These are phyloP conservation scores for Ormyrus nitidulus DNA, from an alignment of 2,888 invertebrate genomes.

Conservation along the genomic window DNA sequence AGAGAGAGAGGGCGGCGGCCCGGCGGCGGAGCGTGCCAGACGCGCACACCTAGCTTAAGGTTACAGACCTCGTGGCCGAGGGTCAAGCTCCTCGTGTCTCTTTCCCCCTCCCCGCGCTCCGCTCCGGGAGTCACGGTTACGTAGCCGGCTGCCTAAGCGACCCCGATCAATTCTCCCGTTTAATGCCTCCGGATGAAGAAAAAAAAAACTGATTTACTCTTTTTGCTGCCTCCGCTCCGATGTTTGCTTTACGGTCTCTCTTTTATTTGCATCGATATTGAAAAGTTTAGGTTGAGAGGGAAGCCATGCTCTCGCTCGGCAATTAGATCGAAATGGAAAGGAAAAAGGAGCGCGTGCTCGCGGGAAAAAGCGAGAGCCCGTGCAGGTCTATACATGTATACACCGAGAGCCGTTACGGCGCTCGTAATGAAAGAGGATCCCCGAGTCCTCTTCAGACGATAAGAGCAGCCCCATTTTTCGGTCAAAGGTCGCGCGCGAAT, in stretches of 20 bases:
- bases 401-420: conserved; percentile 17
- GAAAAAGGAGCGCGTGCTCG: not conserved
- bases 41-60: conserved; percentile 59
- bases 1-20: conserved; percentile 1
- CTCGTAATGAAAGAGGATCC: conserved; percentile 32
- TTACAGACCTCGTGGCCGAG: conserved; percentile 65
- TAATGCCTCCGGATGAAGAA: too few relatives aligned
- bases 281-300: not conserved
- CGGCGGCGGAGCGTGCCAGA: not conserved
- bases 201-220: too few relatives aligned
- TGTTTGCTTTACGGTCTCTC: conserved; percentile 7
- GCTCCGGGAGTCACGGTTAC: conserved; percentile 7
- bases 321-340: conserved; percentile 34
- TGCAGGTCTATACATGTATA: not conserved
- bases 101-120: conserved; percentile 49
- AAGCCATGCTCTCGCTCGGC: not conserved
- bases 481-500: conserved; percentile 31
- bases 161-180: conserved; percentile 25
- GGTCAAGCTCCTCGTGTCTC: conserved; percentile 48
- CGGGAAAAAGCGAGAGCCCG: not conserved
- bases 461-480: conserved; percentile 22
- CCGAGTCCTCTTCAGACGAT: conserved; percentile 7
- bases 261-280: not conserved
- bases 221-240: too few relatives aligned
- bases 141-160: not conserved